phyloP scores from a whole-genome alignment of 2,113 vertebrate species.

The Cervus canadensis region DNA sequence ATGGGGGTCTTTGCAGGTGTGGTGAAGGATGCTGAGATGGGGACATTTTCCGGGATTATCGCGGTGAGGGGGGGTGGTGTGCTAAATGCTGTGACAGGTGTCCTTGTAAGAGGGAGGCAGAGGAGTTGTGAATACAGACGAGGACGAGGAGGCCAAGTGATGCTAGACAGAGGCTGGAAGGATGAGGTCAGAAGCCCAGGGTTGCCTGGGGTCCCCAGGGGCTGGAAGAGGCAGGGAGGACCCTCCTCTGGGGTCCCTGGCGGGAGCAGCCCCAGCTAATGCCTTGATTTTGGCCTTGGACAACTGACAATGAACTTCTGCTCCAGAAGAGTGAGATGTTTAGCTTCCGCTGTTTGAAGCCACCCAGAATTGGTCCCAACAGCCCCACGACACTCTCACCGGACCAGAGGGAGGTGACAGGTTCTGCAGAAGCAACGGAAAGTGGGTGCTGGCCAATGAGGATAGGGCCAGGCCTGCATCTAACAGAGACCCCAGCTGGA shows the following conservation, averaged over 20 bases:
- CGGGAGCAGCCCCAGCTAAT: accelerated
- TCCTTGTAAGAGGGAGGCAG: background rate
- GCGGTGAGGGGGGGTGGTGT: accelerated
- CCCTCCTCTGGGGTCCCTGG: background rate
- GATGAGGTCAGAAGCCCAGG: background rate
- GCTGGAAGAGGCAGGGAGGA: background rate
- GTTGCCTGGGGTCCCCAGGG: background rate
- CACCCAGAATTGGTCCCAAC: background rate
- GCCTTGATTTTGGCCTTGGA: background rate
- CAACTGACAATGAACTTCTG: background rate
- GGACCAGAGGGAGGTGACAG: background rate
- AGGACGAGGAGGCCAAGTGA: accelerated
- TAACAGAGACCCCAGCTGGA: background rate
- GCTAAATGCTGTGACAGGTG: background rate
- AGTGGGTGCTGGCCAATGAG: background rate
- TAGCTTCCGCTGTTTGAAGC: background rate
- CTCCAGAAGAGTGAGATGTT: background rate
- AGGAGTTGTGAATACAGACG: accelerated
- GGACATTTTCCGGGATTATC: background rate
- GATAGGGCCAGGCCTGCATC: background rate
- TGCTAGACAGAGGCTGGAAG: background rate
- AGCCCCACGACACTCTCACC: background rate
- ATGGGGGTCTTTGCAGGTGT: background rate
- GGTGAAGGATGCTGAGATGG: background rate
- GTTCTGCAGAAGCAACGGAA: background rate